Percentiles rank a stretch among this genome's conserved stretches.
phyloP scores from a whole-genome alignment of 2,113 vertebrate species.

The Stercorarius parasiticus region DNA sequence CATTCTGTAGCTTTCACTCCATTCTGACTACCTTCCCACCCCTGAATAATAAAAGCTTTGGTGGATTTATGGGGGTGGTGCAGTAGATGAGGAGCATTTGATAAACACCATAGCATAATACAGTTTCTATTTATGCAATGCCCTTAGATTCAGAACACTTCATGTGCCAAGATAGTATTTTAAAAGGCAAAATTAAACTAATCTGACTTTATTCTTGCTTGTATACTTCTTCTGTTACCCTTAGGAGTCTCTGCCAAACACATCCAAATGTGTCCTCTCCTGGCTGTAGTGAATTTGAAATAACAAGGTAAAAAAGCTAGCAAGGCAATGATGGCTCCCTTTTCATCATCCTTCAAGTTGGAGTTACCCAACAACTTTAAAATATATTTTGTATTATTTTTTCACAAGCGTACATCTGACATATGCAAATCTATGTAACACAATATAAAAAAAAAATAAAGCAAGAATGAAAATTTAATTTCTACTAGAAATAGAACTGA shows the following conservation, averaged over 20 bases:
- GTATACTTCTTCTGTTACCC: background rate
- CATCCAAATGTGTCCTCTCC: background rate
- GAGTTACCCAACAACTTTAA: background rate
- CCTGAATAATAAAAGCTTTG: conserved; percentile 79
- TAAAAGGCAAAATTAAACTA: conserved; percentile 61
- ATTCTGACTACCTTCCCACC: conserved; percentile 72
- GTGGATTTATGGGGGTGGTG: conserved; percentile 71
- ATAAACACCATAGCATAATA: conserved; percentile 47
- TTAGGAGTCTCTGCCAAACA: background rate
- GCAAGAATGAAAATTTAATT: background rate
- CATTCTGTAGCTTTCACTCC: conserved; percentile 78
- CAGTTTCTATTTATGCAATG: conserved; percentile 55
- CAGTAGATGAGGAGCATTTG: conserved; percentile 53
- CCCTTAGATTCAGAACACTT: conserved; percentile 36
- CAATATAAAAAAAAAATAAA: background rate
- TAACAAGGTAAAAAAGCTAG: background rate
- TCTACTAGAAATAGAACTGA: background rate
- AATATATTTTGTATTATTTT: background rate
- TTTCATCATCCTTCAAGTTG: background rate
- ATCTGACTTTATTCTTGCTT: conserved; percentile 53
- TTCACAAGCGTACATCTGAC: background rate
- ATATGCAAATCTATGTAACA: background rate
- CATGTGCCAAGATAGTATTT: conserved; percentile 34
- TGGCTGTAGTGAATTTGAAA: conserved; percentile 30
- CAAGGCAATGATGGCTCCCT: background rate